These are phyloP conservation scores for Amphibalanus amphitrite DNA, from an alignment of 1,140 invertebrate species.

Conservation along the genomic window DNA sequence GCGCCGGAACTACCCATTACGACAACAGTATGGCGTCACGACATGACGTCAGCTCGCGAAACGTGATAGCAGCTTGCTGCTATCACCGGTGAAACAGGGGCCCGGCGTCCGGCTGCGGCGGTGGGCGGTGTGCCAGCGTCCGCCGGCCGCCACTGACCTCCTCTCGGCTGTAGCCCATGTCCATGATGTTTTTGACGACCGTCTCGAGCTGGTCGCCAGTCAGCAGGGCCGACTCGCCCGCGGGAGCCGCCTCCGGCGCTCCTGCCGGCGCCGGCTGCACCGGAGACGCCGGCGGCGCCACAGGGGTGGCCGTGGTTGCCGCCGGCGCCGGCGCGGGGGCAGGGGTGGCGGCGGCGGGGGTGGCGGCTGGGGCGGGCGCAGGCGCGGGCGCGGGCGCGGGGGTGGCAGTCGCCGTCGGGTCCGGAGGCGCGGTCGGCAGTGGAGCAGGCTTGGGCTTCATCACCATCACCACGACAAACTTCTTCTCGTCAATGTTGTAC, in stretches of 20 bases:
- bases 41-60: no score
- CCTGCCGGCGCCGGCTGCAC: background rate
- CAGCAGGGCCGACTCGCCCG: slow-evolving; percentile 45
- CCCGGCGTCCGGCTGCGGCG: no score
- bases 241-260: slow-evolving; percentile 11
- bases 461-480: slow-evolving; percentile 95
- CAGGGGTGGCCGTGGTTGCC: slow-evolving; percentile 6
- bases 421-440: slow-evolving; percentile 21
- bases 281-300: background rate
- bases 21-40: no score
- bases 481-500: slow-evolving; percentile 92
- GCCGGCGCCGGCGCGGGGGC: background rate
- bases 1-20: no score
- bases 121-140: no score
- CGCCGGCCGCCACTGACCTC: slow-evolving; percentile 28
- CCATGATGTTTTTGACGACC: slow-evolving; percentile 83
- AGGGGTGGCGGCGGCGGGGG: no score
- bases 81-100: no score
- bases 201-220: slow-evolving; percentile 73
- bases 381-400: slow-evolving; percentile 23
- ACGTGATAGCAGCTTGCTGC: no score
- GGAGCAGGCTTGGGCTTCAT: slow-evolving; percentile 51
- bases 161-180: slow-evolving; percentile 78
- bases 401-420: slow-evolving; percentile 11
- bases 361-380: no score